Conservation (phyloP, 2,113 vertebrate species). For the Anolis carolinensis region DNA sequence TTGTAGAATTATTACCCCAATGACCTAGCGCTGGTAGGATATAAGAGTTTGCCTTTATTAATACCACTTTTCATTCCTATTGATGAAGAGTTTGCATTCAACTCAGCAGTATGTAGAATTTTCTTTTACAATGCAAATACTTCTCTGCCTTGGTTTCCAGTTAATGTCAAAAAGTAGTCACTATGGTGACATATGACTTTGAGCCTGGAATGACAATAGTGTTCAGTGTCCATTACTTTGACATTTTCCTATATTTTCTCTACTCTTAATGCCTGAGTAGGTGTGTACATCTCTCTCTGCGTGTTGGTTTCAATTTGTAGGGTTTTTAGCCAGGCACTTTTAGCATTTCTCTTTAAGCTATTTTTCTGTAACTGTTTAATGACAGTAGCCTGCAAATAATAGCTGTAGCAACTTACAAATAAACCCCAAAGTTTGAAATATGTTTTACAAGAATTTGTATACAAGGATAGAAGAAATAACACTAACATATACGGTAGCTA, state of each 20-base stretch:
- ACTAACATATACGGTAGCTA: not conserved
- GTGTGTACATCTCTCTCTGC: not conserved
- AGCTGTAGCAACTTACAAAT: not conserved
- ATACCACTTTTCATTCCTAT: not conserved
- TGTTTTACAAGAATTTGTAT: not conserved
- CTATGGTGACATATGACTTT: conserved; percentile 1
- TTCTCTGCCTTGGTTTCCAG: not conserved
- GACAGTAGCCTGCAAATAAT: too few species aligned
- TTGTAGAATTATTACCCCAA: not conserved
- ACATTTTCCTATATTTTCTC: fast-evolving
- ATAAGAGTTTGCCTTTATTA: not conserved
- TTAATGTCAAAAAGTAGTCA: conserved; percentile 27
- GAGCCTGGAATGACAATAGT: not conserved
- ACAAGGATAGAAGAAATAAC: not conserved
- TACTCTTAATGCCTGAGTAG: not conserved
- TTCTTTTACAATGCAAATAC: not conserved
- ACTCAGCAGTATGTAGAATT: not conserved
- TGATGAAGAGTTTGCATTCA: not conserved
- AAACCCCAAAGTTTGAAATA: not conserved
- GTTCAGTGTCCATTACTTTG: fast-evolving
- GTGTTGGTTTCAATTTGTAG: not conserved
- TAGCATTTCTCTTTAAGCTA: not conserved
- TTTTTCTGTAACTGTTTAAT: not conserved
- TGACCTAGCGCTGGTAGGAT: too few species aligned
- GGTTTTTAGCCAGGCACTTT: not conserved